Evolutionary conservation across 2,888 invertebrate genomes (phyloP), one percentile per base, ranked within the genome.

Genomic region (Prionchulus punctatus): DNA sequence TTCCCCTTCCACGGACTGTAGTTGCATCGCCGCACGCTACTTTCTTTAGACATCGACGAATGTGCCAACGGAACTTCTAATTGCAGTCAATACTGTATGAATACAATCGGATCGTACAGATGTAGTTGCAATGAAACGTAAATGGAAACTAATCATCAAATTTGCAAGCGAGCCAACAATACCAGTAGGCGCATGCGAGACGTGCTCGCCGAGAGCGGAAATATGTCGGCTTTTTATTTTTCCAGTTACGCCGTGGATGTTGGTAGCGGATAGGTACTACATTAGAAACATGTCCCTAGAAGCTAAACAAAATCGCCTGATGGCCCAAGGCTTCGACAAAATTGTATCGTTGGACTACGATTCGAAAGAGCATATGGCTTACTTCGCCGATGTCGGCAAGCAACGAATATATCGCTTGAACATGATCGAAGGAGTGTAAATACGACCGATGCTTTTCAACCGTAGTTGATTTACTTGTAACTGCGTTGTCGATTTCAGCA

Each of bases 51-150:
- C 68, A 80, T 89, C 30, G 84, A 91, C 66, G 91, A 91, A 73
- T 91, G 91, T 68, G 28, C 88, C 88, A 71, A 82, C 81, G 1
- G 87, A 87, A 0, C 86, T 84, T 64, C 66, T 2, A 86, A 86
- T 1, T 98, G 96, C 68, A 88, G 89, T 1, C 96, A 98, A 70
- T 81, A 82, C 64, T 98, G 98, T 68, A 85, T 88, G 18, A 96
- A 98, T 71, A 90, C 88, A 0, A 88, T 88, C 0, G 96, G 96
- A 18, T 83, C 86, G 4, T 94, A 83, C 74, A 87, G 87, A 66
- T 98, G 98, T 73, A 92, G 92, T 72, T 98, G 98, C 71, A 85
- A n/a, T n/a, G n/a, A n/a, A n/a, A n/a, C n/a, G n/a, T n/a, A n/a
- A n/a, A n/a, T n/a, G n/a, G n/a, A n/a, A n/a, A n/a, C n/a, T n/a